Evolutionary conservation across 2,113 vertebrate genomes (phyloP), one percentile per base, ranked within the genome.

Genomic region (Aldabrachelys gigantea): DNA sequence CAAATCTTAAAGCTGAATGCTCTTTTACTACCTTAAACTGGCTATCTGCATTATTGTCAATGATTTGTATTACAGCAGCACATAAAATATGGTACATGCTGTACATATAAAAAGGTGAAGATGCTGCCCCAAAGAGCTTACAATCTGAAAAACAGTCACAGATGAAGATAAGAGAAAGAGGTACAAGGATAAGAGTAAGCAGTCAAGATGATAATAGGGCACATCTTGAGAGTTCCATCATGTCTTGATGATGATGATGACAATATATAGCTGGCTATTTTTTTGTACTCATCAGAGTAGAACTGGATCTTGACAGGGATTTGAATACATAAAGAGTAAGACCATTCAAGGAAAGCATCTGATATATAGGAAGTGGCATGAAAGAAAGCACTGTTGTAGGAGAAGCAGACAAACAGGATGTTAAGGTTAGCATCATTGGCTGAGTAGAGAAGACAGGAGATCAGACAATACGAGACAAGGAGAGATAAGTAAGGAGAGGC

Each of bases 381-480:
- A 35, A 56, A 62, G 17, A 78, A n/a, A 38, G 31, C 0, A 1
- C 1, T 78, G 89, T 31, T 50, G 3, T 0, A 38, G 35, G 13
- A 78, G 27, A 14, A 47, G 22, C 0, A 0, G 7, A 52, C 2
- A 8, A 22, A 31, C 50, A 59, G 38, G 22, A 52, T 52, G 54
- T 44, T n/a, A 38, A 24, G n/a, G 5, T 19, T 53, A 35, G 69
- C 83, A 82, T 19, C 72, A 47, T 14, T 1, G 17, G 59, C 47
- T 84, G 53, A 80, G 38, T n/a, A 72, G 85, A 85, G 78, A 86
- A 78, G 75, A 78, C 10, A 47, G 44, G 41, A 47, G 24, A 27
- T 78, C 2, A 56, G 90, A 92, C 91, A 38, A 94, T 65, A 94
- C 86, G 94, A 95, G 87, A 90, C 94, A 95, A 96, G 95, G 94